phyloP scores from a whole-genome alignment of 2,797 vertebrate genomes.

The Alfaro cultratus region DNA sequence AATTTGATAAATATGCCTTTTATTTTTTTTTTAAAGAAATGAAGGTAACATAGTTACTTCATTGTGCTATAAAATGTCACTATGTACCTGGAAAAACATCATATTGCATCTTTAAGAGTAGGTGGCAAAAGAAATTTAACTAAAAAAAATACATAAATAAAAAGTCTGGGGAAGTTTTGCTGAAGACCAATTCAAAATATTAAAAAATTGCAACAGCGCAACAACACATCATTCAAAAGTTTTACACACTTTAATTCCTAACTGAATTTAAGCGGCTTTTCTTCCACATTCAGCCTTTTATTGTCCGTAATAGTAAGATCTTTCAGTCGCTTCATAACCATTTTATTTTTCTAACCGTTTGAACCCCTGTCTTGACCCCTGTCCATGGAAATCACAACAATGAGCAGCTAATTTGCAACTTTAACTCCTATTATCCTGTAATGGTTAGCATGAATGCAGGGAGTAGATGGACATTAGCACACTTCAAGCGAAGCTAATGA shows the following conservation, averaged over 20 bases:
- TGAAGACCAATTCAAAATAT: neutral
- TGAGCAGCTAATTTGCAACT: slow-evolving; percentile 9
- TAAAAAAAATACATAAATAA: neutral
- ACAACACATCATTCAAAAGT: neutral
- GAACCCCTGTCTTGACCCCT: slow-evolving; percentile 13
- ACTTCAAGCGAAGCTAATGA: neutral
- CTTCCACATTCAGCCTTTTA: neutral
- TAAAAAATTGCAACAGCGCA: neutral
- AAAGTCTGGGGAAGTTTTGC: neutral
- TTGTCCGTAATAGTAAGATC: neutral
- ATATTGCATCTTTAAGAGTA: neutral
- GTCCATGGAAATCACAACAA: neutral
- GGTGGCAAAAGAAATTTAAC: neutral
- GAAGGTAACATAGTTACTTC: no score
- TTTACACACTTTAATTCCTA: neutral
- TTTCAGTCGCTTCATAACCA: slow-evolving; percentile 8
- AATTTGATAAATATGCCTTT: no score
- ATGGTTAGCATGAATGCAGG: neutral
- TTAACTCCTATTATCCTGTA: neutral
- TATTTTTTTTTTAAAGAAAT: no score
- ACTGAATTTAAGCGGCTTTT: neutral
- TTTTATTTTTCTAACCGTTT: slow-evolving; percentile 5
- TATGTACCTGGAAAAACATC: no score
- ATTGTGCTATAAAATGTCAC: no score
- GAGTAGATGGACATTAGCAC: neutral